phyloP scores from a whole-genome alignment of 2,888 invertebrate genomes.

The Podabrus alpinus region DNA sequence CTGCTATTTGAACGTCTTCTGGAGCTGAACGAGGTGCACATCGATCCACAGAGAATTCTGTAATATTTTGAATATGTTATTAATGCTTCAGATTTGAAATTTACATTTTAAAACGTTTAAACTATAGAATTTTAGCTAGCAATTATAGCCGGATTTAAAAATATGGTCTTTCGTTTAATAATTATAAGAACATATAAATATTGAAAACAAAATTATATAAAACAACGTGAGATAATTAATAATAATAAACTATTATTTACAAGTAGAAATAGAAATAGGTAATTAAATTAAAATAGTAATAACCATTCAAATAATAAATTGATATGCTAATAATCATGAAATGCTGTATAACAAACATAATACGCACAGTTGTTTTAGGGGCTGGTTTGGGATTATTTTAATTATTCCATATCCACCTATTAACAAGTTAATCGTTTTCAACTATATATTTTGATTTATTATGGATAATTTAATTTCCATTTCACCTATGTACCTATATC shows the following conservation, averaged over 20 bases:
- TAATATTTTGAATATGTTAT: conserved; percentile 24
- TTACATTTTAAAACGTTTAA: too few relatives aligned
- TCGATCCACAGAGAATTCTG: conserved; percentile 84
- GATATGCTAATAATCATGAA: not conserved
- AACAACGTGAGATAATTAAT: not conserved
- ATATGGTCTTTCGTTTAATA: too few relatives aligned
- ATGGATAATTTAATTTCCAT: not conserved
- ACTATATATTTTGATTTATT: not conserved
- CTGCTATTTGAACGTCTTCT: conserved; percentile 79
- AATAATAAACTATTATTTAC: not conserved
- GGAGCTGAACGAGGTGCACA: conserved; percentile 75
- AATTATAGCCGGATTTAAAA: too few relatives aligned
- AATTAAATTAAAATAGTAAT: not conserved
- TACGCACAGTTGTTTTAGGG: not conserved
- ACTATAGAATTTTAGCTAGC: too few relatives aligned
- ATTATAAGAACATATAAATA: too few relatives aligned
- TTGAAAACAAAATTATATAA: not conserved
- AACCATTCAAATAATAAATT: not conserved
- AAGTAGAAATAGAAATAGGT: not conserved
- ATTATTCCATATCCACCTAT: not conserved
- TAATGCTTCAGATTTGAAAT: too few relatives aligned
- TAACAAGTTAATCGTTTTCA: not conserved
- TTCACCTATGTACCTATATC: not conserved
- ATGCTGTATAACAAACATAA: not conserved
- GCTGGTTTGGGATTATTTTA: not conserved